Conservation (phyloP, 2,888 invertebrate species). For the Empis stercorea region DNA sequence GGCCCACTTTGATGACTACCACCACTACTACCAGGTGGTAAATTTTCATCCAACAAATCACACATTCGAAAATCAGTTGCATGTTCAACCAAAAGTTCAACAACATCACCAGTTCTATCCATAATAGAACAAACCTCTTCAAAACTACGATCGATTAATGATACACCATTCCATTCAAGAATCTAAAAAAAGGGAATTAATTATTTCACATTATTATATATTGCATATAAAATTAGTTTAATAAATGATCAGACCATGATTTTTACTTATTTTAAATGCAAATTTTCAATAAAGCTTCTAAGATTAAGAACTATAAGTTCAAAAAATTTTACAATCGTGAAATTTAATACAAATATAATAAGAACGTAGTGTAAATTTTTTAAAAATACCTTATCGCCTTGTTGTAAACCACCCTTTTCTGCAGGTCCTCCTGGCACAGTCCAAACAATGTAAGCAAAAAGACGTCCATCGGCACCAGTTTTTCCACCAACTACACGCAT, state of each 20-base stretch:
- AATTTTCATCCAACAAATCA: slow-evolving; percentile 56
- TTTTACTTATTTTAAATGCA: no score
- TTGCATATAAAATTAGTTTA: no score
- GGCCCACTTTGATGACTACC: slow-evolving; percentile 30
- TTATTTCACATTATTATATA: no score
- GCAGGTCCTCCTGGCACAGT: slow-evolving; percentile 86
- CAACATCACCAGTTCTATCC: slow-evolving; percentile 74
- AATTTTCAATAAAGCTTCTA: no score
- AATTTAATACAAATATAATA: no score
- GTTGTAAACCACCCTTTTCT: slow-evolving; percentile 74
- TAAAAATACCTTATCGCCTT: slow-evolving; percentile 81
- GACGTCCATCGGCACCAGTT: slow-evolving; percentile 68
- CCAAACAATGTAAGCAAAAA: slow-evolving; percentile 85
- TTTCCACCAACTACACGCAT: slow-evolving; percentile 93
- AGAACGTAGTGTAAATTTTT: no score
- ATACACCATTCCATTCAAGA: slow-evolving; percentile 82
- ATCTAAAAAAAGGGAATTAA: slow-evolving; percentile 48
- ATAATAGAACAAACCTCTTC: slow-evolving; percentile 86
- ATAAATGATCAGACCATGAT: no score
- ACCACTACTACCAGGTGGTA: slow-evolving; percentile 38
- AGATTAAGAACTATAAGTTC: no score
- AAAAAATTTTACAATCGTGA: no score
- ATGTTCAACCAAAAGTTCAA: slow-evolving; percentile 76
- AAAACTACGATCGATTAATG: slow-evolving; percentile 80
- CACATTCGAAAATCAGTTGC: slow-evolving; percentile 60